Base-by-base conservation (phyloP, 2,888 invertebrate species). In the Cosmorhoe ocellata region DNA sequence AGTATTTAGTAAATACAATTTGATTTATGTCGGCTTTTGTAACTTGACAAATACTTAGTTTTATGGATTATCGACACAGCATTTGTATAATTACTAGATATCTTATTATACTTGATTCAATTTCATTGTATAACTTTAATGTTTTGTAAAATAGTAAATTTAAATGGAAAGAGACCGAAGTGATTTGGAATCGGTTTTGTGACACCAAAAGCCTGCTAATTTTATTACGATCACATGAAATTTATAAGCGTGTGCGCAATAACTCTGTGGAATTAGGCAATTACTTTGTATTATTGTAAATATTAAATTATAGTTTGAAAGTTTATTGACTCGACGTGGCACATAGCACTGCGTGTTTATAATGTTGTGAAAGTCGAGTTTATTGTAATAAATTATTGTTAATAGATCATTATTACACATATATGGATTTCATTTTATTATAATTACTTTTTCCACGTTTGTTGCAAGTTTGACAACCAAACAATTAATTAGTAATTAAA, bases 331-430 rank as follows among this genome's bases (percentile, higher is more conserved):
- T 70, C 68, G 67, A 68, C 69, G 65, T 68, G 67, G 67, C 71
- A 71, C 59, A 64, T 67, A 64, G 70, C 84, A 79, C 79, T 68
- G 76, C 67, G 80, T 82, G 84, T 80, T n/a, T 72, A 55, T 63
- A 69, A 69, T 74, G 69, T 76, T 76, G 79, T 79, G 79, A 74
- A 76, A 75, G 84, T 84, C 53, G 82, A 72, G 79, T 84, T 84
- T 81, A 82, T 80, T 80, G 80, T 84, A 84, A 85, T 85, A 84
- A 86, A 84, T 85, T 88, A 87, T 88, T 87, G 87, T 89, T 88
- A 89, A 87, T 89, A 90, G 81, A 89, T 86, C 76, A 77, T 81
- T 86, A 85, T 84, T 84, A 85, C 81, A 56, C 52, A 57, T 11
- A 8, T 43, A 5, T 31, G 38, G 8, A 48, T 48, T 53, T 48